Evolutionary conservation across 2,888 invertebrate genomes (phyloP), one percentile per base, ranked within the genome.

Genomic region (Torymus texanus): DNA sequence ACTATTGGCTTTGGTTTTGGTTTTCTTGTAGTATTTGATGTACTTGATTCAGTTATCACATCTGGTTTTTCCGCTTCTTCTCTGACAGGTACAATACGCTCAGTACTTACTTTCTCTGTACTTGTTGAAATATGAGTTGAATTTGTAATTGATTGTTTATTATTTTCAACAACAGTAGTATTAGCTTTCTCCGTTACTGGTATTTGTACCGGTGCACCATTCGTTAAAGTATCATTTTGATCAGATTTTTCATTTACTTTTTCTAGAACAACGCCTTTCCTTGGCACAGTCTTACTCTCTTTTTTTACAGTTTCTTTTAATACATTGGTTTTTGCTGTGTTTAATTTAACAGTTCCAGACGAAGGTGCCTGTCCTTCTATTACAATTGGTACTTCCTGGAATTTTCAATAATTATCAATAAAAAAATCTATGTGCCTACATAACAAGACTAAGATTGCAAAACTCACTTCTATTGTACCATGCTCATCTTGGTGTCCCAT

Each of bases 1-100:
- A 92, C 87, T n/a, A 88, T 90, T 4, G 93, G 93, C 79, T 91
- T 92, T 12, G 91, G 91, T 82, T 89, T 91, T 0, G 75, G 77
- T 67, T 75, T 79, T 67, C 18, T 81, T 11, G 16, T 41, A 50
- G 81, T 61, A 16, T 59, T 66, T 14, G 4, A 13, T 5, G 18
- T n/a, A 18, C 24, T 24, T 41, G 41, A 16, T 14, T 4, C 14
- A 14, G 8, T 50, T 51, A 12, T 68, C 13, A 61, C 12, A 10
- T 63, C 51, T 61, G 50, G 51, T 53, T 62, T 61, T 59, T 80
- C 24, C 3, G 29, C 3, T 53, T 2, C 21, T 66, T 80, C 77
- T 21, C 58, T 78, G 0, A 81, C 73, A 51, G 79, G 76, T 18
- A 75, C 75, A 10, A 55, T 14, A 68, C 75, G 61, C 0, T 16